Base-by-base conservation (phyloP, 2,113 vertebrate species). In the Lepisosteus osseus region DNA sequence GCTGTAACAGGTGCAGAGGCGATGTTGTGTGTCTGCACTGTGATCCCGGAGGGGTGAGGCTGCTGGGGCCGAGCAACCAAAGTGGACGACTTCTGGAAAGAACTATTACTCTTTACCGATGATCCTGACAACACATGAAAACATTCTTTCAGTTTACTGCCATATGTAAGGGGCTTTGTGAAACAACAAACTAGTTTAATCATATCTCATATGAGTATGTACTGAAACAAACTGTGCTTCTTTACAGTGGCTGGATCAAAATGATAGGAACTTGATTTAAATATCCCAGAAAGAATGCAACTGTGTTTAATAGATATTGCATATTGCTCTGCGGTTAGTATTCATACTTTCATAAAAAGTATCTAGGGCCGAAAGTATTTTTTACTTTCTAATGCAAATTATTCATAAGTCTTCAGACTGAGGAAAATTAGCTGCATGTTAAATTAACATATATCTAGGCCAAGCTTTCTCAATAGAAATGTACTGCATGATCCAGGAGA, bases 11-110 rank as follows among this genome's bases (percentile, higher is more conserved):
- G 45, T 44, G 78, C 84, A 0, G 88, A 71, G 44, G 82, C 64
- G 7, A 89, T 79, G 0, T 86, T 86, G 54, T 91, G 92, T 45
- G 92, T 85, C 76, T 88, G 88, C 69, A 84, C 82, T 78, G 90
- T 83, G 79, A 86, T 87, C 72, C 86, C 82, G 2, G 81, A 89
- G 1, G 91, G 82, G 65, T 90, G 89, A 2, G 90, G 76, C 54
- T 82, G 86, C 76, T 88, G 91, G 0, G 86, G 81, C 2, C 81
- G 81, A 0, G 72, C 72, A 0, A 69, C 59, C 5, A 86, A 63
- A 2, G 70, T 54, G 43, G 78, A 84, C 77, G 84, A 79, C 56
- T 82, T 85, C 56, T 87, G 73, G 65, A 91, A 85, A 3, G 89
- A 81, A 47, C 87, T 82, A 12, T 80, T 79, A 47, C 77, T 51